phyloP scores from a whole-genome alignment of 2,113 vertebrate species.

The Grammomys dolichurus region DNA sequence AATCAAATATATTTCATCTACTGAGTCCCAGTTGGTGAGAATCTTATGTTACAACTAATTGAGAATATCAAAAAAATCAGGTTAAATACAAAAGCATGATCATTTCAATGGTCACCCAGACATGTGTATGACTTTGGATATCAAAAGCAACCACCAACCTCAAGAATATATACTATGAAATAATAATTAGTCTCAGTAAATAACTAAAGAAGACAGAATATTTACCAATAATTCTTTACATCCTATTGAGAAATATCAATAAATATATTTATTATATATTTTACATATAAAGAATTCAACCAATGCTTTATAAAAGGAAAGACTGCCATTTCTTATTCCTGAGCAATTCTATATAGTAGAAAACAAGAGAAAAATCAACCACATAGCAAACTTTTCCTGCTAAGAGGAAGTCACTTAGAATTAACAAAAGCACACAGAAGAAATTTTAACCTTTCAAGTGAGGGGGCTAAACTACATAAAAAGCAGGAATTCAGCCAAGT shows the following conservation, averaged over 20 bases:
- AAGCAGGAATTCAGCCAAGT: neutral
- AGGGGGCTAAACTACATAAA: neutral
- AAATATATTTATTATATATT: neutral
- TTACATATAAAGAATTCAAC: neutral
- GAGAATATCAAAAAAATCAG: slow-evolving; percentile 49
- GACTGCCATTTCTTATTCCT: slow-evolving; percentile 18
- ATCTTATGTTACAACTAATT: slow-evolving; percentile 46
- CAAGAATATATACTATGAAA: slow-evolving; percentile 45
- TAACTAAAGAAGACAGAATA: slow-evolving; percentile 49
- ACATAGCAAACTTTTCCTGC: slow-evolving; percentile 38
- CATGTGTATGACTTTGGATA: slow-evolving; percentile 35
- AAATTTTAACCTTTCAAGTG: slow-evolving; percentile 38
- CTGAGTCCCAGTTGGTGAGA: slow-evolving; percentile 24
- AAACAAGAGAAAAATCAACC: slow-evolving; percentile 51
- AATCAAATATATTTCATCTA: slow-evolving; percentile 34
- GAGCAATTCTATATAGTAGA: slow-evolving; percentile 42
- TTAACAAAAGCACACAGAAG: slow-evolving; percentile 30
- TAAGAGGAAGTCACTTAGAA: slow-evolving; percentile 31
- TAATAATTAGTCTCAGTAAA: slow-evolving; percentile 29
- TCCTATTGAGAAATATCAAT: slow-evolving; percentile 24
- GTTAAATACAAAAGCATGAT: neutral
- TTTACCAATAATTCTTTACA: slow-evolving; percentile 6
- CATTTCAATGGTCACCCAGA: neutral
- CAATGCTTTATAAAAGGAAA: slow-evolving; percentile 49
- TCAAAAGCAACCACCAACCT: slow-evolving; percentile 46